phyloP scores from a whole-genome alignment of 2,113 vertebrate species.

The Urocolius indicus region DNA sequence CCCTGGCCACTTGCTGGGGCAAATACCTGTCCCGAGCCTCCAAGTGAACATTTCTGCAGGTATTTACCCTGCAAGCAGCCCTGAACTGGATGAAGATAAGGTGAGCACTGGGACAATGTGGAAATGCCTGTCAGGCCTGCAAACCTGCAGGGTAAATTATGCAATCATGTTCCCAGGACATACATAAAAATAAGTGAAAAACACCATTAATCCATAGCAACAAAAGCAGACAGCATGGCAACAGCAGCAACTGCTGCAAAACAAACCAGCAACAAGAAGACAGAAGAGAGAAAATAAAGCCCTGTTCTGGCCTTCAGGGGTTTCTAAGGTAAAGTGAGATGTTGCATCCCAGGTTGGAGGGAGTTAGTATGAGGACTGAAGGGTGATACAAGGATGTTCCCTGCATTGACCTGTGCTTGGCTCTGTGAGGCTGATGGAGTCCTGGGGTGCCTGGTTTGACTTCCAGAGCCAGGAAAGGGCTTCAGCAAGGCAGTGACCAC shows the following conservation, averaged over 20 bases:
- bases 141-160: slow-evolving; percentile 51
- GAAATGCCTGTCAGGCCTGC: slow-evolving; percentile 28
- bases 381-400: background rate
- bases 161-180: slow-evolving; percentile 61
- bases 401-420: fast-evolving
- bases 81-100: slow-evolving; percentile 22
- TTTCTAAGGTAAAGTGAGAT: background rate
- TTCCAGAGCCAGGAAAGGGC: background rate
- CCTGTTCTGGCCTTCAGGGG: background rate
- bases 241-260: slow-evolving; percentile 61
- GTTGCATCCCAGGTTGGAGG: background rate
- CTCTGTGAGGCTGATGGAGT: background rate
- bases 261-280: slow-evolving; percentile 29
- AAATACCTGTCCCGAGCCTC: background rate
- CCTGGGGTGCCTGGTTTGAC: background rate
- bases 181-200: slow-evolving; percentile 67
- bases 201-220: slow-evolving; percentile 69
- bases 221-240: slow-evolving; percentile 55
- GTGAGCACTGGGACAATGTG: background rate
- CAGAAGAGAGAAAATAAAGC: background rate
- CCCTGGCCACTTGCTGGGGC: background rate
- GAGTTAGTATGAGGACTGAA: fast-evolving
- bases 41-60: background rate
- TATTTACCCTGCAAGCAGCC: slow-evolving; percentile 34
- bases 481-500: background rate